A percentile compares a stretch with the other conserved stretches of the same genome.
Evolutionary conservation across 2,113 vertebrate genomes (phyloP).

Genomic region (Melanerpes aurifrons): DNA sequence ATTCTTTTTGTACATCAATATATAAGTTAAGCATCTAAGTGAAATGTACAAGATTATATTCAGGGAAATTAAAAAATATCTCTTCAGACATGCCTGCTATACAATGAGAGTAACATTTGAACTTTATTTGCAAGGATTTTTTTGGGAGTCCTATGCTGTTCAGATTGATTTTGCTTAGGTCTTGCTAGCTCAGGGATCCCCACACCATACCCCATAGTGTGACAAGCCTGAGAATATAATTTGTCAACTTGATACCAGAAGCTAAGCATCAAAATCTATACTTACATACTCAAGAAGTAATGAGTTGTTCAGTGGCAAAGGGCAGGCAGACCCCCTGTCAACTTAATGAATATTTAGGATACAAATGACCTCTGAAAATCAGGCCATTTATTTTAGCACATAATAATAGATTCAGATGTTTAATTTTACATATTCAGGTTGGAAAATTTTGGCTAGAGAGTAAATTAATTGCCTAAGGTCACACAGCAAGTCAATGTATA

Average conservation of each 20-base stretch:
- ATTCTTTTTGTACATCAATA: not conserved
- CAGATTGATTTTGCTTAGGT: not conserved
- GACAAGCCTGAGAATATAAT: not conserved
- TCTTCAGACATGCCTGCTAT: not conserved
- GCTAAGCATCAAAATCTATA: constrained; percentile 12
- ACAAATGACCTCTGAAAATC: constrained; percentile 62
- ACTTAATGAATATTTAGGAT: constrained; percentile 56
- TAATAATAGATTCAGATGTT: constrained; percentile 57
- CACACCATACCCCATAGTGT: fast-evolving
- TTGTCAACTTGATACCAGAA: not conserved
- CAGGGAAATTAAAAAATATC: not conserved
- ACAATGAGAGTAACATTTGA: not conserved
- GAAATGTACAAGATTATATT: not conserved
- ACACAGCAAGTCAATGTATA: constrained; percentile 63
- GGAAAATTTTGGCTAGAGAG: constrained; percentile 64
- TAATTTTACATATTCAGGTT: constrained; percentile 71
- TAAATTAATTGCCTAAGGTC: constrained; percentile 74
- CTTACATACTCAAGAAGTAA: not conserved
- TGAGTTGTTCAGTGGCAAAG: constrained; percentile 47
- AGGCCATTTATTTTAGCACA: constrained; percentile 44
- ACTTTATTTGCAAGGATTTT: not conserved
- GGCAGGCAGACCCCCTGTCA: constrained; percentile 17
- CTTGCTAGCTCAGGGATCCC: not conserved
- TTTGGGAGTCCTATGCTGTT: not conserved
- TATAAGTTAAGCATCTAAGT: constrained; percentile 29